Base-by-base conservation (phyloP, 2,113 vertebrate species). In the Cavia porcellus region DNA sequence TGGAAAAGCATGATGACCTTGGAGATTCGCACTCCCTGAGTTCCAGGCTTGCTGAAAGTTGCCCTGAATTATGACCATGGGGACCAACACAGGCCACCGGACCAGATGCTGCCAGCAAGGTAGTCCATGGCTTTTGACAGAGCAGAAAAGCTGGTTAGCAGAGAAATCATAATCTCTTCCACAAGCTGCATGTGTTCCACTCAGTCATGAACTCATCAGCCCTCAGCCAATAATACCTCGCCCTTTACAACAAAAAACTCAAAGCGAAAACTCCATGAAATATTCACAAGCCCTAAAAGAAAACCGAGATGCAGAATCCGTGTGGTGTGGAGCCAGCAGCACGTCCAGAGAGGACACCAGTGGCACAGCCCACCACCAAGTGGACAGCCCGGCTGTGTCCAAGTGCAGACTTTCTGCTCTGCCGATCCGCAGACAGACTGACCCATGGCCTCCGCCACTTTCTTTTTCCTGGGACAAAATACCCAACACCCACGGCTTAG, bases 11-110 rank as follows among this genome's bases (percentile, higher is more conserved):
- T 19, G 38, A 32, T 1, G 1, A 52, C 24, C 47, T 32, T 45
- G 42, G 19, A 52, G 11, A n/a, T 5, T 2, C 20, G 11, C 1
- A 2, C 4, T 4, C 6, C 24, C 28, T 4, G 7, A 38, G 3
- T 25, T 20, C 3, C 35, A 68, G 24, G 7, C 7, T 30, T 17
- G 8, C n/a, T 66, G 11, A 45, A 25, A 47, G 59, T 55, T 3
- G 6, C 42, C 1, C 25, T 52, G 6, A 6, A 47, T 19, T 8
- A 5, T 17, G 45, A 22, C 2, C 38, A 7, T 1, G 50, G 4
- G 59, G 38, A 9, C 47, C 19, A 6, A 62, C 25, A 25, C 3
- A 45, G 72, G 47, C 8, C n/a, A 28, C 38, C 24, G 1, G 22
- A 25, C 22, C 72, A 45, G 38, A 28, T 5, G 0, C 72, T 45